Evolutionary conservation across 2,888 invertebrate genomes (phyloP).

Genomic region (Chironomus tentans): DNA sequence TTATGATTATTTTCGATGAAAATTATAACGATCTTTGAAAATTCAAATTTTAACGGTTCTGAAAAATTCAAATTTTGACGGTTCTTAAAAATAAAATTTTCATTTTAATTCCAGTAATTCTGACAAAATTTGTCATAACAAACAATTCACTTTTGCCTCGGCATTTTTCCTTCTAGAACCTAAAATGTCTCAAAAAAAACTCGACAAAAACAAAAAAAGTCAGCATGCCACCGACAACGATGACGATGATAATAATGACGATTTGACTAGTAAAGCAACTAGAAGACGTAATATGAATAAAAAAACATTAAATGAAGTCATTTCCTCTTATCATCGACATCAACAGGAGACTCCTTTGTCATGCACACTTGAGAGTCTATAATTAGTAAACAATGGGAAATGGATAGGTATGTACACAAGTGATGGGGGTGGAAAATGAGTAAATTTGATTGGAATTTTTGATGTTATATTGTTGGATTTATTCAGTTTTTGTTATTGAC

Average conservation of each 20-base stretch:
- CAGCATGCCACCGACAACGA: too few relatives aligned
- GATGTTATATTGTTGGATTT: too few relatives aligned
- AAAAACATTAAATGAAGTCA: background rate
- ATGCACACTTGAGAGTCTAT: background rate
- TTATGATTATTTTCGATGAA: background rate
- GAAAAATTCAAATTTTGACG: background rate
- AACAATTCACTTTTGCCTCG: too few relatives aligned
- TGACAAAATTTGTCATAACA: too few relatives aligned
- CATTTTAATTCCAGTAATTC: background rate
- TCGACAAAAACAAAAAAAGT: too few relatives aligned
- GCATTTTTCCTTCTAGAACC: too few relatives aligned
- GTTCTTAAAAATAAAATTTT: background rate
- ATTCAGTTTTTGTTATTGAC: too few relatives aligned
- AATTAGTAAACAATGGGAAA: background rate
- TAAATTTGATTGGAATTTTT: too few relatives aligned
- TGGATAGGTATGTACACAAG: background rate
- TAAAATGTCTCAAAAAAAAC: too few relatives aligned
- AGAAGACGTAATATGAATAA: background rate
- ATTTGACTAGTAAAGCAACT: background rate
- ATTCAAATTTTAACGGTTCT: background rate
- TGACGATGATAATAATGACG: background rate
- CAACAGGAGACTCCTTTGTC: background rate
- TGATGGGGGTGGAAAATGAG: too few relatives aligned
- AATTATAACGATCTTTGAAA: background rate
- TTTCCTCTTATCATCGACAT: background rate